Evolutionary conservation across 2,113 vertebrate species (phyloP), one percentile per base, ranked within the genome.

Genomic region (Cyphomyrus plagiostoma): DNA sequence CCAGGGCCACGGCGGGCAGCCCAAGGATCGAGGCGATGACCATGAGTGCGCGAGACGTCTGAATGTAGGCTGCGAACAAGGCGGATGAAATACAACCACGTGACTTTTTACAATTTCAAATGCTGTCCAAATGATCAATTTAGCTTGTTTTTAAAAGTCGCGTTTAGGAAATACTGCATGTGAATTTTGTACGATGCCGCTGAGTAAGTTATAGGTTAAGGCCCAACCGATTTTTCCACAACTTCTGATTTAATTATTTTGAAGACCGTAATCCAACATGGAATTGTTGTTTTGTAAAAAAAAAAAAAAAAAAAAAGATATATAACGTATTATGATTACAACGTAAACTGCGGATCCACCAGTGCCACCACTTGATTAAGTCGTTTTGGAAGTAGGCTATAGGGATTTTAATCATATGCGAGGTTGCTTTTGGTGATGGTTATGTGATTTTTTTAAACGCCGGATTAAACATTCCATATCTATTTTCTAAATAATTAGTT

Each of bases 11-110:
- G 0, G 97, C 97, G 0, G 97, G 97, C n/a, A 99, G 95, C 3
- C 98, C 98, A 91, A 99, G 95, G 86, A 99, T 97, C 0, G 97
- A 97, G 13, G 96, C 97, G 0, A 96, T 96, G 4, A 99, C 96
- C 98, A 99, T 99, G 92, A 99, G 94, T 0, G 98, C 98, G 2
- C 98, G 96, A 26, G 97, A 97, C 0, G 97, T 97, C 93, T 99
- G 98, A 92, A 99, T 96, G 0, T 99, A 98, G 9, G 97, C 98
- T 99, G 91, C 2, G 83, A 87, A 90, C 70, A 89, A 35, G 89
- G 77, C 13, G 23, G 11, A 23, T 74, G 21, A 13, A 39, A 26
- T 26, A 17, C 21, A 70, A 46, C 15, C 30, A 58, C 23, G 39
- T 26, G 8, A 66, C 35, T 11, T 46, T 53, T 66, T 42, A 1